phyloP scores from a whole-genome alignment of 2,888 invertebrate species.

The Ophraella communa region DNA sequence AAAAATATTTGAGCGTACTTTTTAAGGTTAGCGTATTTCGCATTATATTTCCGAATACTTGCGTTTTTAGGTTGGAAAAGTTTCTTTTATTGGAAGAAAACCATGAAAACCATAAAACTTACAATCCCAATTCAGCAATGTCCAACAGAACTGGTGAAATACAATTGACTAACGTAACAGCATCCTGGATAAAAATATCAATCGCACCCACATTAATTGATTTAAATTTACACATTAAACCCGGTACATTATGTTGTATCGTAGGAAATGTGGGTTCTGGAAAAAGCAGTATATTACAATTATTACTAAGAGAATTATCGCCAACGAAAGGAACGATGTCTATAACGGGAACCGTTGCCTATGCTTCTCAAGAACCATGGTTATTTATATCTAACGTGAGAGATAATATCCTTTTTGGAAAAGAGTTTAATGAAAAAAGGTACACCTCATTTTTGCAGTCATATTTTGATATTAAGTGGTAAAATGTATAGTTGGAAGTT shows the following conservation, averaged over 20 bases:
- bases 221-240: conserved; percentile 61
- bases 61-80: not conserved
- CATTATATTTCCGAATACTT: too few species aligned
- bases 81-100: not conserved
- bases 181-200: conserved; percentile 50
- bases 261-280: conserved; percentile 72
- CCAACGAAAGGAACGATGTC: conserved; percentile 67
- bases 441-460: too few species aligned
- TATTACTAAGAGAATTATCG: conserved; percentile 76
- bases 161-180: conserved; percentile 41
- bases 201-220: conserved; percentile 57
- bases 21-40: too few species aligned
- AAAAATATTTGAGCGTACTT: too few species aligned
- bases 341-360: conserved; percentile 70
- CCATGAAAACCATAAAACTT: too few species aligned
- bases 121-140: too few species aligned
- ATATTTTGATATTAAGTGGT: too few species aligned
- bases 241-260: conserved; percentile 60
- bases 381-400: conserved; percentile 73
- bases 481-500: too few species aligned
- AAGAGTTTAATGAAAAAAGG: conserved; percentile 65
- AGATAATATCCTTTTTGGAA: conserved; percentile 83
- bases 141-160: conserved; percentile 24
- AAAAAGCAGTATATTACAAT: conserved; percentile 73
- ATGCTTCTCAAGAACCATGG: conserved; percentile 85